Conservation (phyloP, 2,888 invertebrate genomes). For the Hydrotaea cyrtoneurina region DNA sequence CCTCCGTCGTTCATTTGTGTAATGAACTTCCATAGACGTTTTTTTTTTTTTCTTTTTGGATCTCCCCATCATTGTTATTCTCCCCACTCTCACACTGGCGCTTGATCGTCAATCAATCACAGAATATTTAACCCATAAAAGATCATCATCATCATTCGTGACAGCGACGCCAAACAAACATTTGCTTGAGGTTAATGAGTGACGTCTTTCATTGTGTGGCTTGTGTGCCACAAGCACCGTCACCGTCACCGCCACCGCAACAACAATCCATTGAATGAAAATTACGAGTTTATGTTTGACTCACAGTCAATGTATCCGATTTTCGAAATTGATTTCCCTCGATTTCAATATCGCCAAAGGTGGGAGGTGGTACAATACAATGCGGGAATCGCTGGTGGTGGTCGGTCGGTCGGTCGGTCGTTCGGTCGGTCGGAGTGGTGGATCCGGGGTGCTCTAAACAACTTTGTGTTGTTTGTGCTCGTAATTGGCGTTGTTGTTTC, state of each 20-base stretch:
- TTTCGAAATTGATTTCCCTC: background rate
- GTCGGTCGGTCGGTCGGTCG: too few relatives aligned
- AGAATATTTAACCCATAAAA: background rate
- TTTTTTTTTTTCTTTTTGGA: too few relatives aligned
- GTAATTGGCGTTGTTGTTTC: background rate
- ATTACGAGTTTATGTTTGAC: background rate
- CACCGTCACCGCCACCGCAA: background rate
- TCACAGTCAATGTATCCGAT: background rate
- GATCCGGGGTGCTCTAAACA: background rate
- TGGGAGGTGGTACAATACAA: background rate
- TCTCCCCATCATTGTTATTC: too few relatives aligned
- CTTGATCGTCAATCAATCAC: conserved; percentile 7
- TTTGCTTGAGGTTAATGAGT: conserved; percentile 22
- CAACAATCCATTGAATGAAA: background rate
- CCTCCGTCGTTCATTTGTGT: too few relatives aligned
- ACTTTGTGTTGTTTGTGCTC: background rate
- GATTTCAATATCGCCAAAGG: background rate
- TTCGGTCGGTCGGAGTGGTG: conserved; percentile 3
- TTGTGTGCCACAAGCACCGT: background rate
- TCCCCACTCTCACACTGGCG: conserved; percentile 14
- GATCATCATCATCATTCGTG: background rate
- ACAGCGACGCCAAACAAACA: conserved; percentile 2
- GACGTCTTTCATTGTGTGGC: background rate
- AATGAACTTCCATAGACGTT: too few relatives aligned
- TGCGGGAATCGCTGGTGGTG: conserved; percentile 12